phyloP scores from a whole-genome alignment of 2,888 invertebrate species.

The Perizoma flavofasciatum region DNA sequence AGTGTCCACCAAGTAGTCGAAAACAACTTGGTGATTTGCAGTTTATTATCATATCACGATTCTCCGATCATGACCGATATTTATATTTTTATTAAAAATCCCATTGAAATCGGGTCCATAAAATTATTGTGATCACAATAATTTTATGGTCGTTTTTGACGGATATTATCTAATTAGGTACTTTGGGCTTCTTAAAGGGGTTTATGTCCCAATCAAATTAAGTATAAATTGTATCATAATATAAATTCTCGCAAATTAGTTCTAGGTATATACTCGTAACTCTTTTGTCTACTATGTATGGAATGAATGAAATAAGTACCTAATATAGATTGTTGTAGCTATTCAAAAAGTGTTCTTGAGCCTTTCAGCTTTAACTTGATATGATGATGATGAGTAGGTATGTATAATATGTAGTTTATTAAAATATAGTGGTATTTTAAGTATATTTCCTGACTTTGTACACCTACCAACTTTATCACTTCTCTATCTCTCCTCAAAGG shows the following conservation, averaged over 20 bases:
- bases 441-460: too few relatives aligned
- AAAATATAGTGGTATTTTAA: too few relatives aligned
- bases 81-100: slow-evolving; percentile 8
- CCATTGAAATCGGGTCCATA: slow-evolving; percentile 9
- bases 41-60: slow-evolving; percentile 3
- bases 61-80: slow-evolving; percentile 1
- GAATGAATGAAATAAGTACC: too few relatives aligned
- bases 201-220: slow-evolving; percentile 17
- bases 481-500: too few relatives aligned
- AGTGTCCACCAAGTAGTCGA: slow-evolving; percentile 5
- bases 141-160: slow-evolving; percentile 17
- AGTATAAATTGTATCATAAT: slow-evolving; percentile 2
- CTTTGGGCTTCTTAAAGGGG: slow-evolving; percentile 5
- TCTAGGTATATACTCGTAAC: background rate
- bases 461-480: too few relatives aligned
- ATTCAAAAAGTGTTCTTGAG: too few relatives aligned
- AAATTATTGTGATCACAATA: too few relatives aligned
- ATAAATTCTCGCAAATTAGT: background rate
- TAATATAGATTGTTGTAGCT: too few relatives aligned
- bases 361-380: too few relatives aligned
- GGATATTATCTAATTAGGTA: slow-evolving; percentile 12
- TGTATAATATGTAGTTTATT: too few relatives aligned
- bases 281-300: too few relatives aligned
- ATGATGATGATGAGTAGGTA: too few relatives aligned
- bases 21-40: slow-evolving; percentile 13